These are phyloP conservation scores for Perodicticus potto DNA, from an alignment of 2,797 vertebrate species.

Conservation along the genomic window DNA sequence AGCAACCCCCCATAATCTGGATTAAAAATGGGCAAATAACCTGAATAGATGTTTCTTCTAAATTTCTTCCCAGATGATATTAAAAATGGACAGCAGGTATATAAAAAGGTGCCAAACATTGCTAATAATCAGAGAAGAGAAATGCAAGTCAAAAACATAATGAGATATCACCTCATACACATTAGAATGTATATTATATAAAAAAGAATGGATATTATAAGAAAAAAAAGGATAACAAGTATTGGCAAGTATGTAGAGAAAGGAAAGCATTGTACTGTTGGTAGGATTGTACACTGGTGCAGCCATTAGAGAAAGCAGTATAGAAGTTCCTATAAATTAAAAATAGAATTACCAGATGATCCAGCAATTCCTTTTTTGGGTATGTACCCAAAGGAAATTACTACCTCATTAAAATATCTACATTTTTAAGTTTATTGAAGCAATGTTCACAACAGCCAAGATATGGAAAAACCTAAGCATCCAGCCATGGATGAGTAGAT, in stretches of 20 bases:
- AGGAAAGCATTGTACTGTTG: not conserved
- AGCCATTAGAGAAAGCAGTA: not conserved
- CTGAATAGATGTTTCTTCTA: not conserved
- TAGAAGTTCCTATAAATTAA: not conserved
- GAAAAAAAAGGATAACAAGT: not conserved
- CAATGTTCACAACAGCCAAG: not conserved
- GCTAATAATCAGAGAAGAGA: not conserved
- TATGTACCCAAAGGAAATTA: not conserved
- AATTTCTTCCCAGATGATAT: not conserved
- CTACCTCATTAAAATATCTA: not conserved
- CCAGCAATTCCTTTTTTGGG: not conserved
- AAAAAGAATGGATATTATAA: not conserved
- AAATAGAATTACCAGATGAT: not conserved
- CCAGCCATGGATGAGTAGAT: not conserved
- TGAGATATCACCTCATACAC: not conserved
- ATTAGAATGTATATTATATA: not conserved
- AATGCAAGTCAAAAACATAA: not conserved
- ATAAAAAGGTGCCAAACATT: not conserved
- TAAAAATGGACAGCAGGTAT: not conserved
- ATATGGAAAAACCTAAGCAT: not conserved
- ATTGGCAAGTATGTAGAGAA: not conserved
- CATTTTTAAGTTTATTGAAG: not conserved
- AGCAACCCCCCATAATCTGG: not conserved
- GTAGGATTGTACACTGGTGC: not conserved
- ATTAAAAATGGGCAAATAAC: not conserved